Evolutionary conservation across 2,888 invertebrate species (phyloP).

Genomic region (Volucella zonaria): DNA sequence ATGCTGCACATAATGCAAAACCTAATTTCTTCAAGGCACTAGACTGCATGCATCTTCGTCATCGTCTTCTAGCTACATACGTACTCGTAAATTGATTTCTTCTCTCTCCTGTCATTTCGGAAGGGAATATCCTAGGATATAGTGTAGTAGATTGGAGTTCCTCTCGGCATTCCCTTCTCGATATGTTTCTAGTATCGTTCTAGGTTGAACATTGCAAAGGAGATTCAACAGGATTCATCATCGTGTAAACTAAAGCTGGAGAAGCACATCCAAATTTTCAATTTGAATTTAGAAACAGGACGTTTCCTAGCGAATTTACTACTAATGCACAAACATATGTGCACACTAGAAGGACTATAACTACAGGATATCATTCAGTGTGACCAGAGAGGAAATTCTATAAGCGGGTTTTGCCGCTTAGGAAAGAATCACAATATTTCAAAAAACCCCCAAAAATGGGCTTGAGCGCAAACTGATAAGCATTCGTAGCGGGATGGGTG

Average conservation of each 20-base stretch:
- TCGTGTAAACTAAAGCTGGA: conserved; percentile 50
- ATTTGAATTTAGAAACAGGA: conserved; percentile 73
- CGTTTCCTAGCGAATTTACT: conserved; percentile 61
- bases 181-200: conserved; percentile 29
- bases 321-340: conserved; percentile 12
- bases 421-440: too few species aligned
- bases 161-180: neutral
- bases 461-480: too few species aligned
- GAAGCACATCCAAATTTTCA: conserved; percentile 70
- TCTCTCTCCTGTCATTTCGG: conserved; percentile 64
- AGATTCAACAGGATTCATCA: conserved; percentile 72
- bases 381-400: too few species aligned
- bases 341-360: conserved; percentile 1
- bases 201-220: conserved; percentile 31
- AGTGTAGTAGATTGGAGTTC: conserved; percentile 13
- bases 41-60: conserved; percentile 56
- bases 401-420: too few species aligned
- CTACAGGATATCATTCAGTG: neutral
- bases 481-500: too few species aligned
- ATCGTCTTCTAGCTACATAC: conserved; percentile 29
- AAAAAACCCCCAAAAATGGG: too few species aligned
- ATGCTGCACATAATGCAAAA: conserved; percentile 67
- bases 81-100: conserved; percentile 69
- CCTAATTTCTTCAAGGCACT: conserved; percentile 70
- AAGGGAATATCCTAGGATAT: conserved; percentile 43